These are phyloP conservation scores for Arge pagana DNA, from an alignment of 2,888 invertebrate species.

Conservation along the genomic window DNA sequence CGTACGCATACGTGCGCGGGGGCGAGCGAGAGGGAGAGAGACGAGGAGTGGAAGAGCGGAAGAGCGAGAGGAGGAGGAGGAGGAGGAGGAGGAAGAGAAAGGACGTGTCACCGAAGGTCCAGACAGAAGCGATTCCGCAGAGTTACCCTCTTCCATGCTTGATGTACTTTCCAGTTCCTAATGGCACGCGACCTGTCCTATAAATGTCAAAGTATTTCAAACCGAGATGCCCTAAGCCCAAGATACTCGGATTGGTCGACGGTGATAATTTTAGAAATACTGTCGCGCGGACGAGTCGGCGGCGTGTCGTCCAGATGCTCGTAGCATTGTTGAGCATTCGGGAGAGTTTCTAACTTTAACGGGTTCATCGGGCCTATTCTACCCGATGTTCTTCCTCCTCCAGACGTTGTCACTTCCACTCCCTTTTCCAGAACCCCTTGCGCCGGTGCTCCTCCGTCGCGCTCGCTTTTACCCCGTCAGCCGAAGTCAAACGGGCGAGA, in stretches of 20 bases:
- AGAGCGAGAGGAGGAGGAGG: background rate
- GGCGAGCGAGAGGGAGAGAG: background rate
- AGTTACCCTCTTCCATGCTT: no score
- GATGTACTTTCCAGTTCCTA: constrained; percentile 15
- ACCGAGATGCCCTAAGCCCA: constrained; percentile 18
- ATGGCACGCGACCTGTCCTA: constrained; percentile 23
- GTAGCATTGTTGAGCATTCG: constrained; percentile 18
- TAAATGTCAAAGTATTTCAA: constrained; percentile 22
- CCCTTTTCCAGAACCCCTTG: no score
- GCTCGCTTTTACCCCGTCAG: no score
- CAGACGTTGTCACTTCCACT: no score
- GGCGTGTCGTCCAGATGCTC: constrained; percentile 48
- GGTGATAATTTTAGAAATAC: constrained; percentile 48
- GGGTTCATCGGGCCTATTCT: no score
- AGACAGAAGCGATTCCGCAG: no score
- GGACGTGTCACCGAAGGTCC: no score
- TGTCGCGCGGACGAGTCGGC: constrained; percentile 29
- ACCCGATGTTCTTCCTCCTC: no score
- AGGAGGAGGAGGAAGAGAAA: constrained; percentile 10
- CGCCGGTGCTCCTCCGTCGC: no score
- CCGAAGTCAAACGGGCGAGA: no score
- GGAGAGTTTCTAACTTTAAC: constrained; percentile 4
- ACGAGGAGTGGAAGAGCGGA: background rate
- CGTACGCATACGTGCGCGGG: background rate
- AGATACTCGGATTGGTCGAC: constrained; percentile 34